Evolutionary conservation across 1,140 invertebrate genomes (phyloP).

Genomic region (Cherax quadricarinatus): DNA sequence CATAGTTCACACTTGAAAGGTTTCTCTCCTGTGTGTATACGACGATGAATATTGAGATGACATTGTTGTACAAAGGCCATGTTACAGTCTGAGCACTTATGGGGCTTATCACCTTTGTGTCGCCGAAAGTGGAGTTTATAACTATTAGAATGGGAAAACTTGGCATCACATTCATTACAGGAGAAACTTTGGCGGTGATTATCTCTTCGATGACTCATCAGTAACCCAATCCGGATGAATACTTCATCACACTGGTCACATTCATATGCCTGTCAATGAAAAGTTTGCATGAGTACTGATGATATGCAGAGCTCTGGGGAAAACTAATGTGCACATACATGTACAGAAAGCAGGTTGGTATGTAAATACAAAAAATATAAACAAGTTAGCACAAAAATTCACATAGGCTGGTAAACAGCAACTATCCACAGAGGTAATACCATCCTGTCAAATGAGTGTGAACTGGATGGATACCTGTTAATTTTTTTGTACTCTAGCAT

Average conservation of each 20-base stretch:
- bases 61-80: slow-evolving; percentile 65
- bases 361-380: too few species aligned
- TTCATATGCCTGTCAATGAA: slow-evolving; percentile 51
- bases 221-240: slow-evolving; percentile 46
- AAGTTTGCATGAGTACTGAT: background rate
- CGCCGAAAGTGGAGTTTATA: slow-evolving; percentile 48
- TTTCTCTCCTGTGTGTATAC: slow-evolving; percentile 62
- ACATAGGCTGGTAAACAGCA: too few species aligned
- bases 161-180: slow-evolving; percentile 57
- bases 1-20: slow-evolving; percentile 57
- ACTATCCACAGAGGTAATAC: too few species aligned
- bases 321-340: too few species aligned
- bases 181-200: slow-evolving; percentile 61
- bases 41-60: slow-evolving; percentile 57
- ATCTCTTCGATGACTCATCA: slow-evolving; percentile 46
- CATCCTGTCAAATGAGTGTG: too few species aligned
- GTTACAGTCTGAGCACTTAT: slow-evolving; percentile 51
- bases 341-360: too few species aligned
- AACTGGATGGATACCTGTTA: too few species aligned
- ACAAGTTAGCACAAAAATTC: too few species aligned
- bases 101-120: slow-evolving; percentile 59
- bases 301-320: background rate
- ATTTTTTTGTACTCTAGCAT: too few species aligned
- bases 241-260: slow-evolving; percentile 64
- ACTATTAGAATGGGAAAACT: slow-evolving; percentile 59